Conservation (phyloP, 2,888 invertebrate species). For the Watsonalla binaria region DNA sequence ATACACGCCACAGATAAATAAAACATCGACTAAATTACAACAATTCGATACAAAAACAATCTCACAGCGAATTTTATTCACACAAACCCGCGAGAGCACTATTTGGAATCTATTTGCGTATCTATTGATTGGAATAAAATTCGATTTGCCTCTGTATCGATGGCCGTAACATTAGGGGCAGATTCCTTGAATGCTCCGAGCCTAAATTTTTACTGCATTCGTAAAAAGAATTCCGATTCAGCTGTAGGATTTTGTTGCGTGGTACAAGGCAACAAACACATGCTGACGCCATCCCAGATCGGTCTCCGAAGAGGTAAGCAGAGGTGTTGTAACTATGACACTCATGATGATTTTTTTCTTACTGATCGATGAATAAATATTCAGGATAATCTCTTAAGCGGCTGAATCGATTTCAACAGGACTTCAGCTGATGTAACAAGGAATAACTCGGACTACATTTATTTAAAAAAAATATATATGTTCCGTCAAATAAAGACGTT, state of each 20-base stretch:
- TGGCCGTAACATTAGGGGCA: slow-evolving; percentile 64
- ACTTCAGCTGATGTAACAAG: too few relatives aligned
- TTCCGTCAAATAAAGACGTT: too few relatives aligned
- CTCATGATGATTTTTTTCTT: too few relatives aligned
- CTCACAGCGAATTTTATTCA: not conserved
- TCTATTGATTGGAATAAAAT: slow-evolving; percentile 52
- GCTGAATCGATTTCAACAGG: too few relatives aligned
- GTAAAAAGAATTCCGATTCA: slow-evolving; percentile 76
- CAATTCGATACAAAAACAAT: slow-evolving; percentile 1
- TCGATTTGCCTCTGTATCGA: slow-evolving; percentile 51
- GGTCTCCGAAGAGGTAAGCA: too few relatives aligned
- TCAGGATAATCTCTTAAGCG: too few relatives aligned
- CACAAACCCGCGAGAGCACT: slow-evolving; percentile 6
- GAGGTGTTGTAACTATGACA: too few relatives aligned
- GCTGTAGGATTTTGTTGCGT: slow-evolving; percentile 48
- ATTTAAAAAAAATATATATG: too few relatives aligned
- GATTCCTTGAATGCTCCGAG: slow-evolving; percentile 64
- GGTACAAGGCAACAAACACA: slow-evolving; percentile 20
- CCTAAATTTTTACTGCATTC: slow-evolving; percentile 74
- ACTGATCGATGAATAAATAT: too few relatives aligned
- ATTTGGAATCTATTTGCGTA: slow-evolving; percentile 51
- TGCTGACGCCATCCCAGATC: too few relatives aligned
- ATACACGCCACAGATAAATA: slow-evolving; percentile 32
- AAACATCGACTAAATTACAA: not conserved
- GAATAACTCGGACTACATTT: too few relatives aligned